Conservation (phyloP, 2,888 invertebrate genomes). For the Lamellibrachia satsuma region DNA sequence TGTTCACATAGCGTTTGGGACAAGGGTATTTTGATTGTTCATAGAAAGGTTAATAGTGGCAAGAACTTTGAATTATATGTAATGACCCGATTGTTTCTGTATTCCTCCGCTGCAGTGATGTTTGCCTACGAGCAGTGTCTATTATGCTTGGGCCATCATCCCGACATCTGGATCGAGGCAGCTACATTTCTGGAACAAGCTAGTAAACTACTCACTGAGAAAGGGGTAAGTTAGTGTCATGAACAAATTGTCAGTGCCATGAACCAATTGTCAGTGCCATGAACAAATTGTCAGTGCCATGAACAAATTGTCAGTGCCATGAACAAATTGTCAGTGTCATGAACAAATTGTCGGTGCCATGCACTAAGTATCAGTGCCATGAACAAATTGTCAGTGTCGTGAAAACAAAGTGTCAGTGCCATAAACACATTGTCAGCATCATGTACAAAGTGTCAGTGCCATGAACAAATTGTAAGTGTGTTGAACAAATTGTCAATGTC, state of each 20-base stretch:
- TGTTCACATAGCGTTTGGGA: too few species aligned
- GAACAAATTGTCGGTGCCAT: not conserved
- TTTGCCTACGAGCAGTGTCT: constrained; percentile 98
- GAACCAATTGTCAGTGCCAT: not conserved
- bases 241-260: not conserved
- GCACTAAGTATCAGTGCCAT: not conserved
- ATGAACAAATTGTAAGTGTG: not conserved
- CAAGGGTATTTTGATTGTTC: too few species aligned
- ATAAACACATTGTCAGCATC: too few species aligned
- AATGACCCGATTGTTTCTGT: not conserved
- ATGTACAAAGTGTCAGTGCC: constrained; percentile 6
- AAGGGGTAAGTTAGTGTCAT: constrained; percentile 72
- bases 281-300: not conserved
- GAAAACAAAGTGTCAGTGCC: too few species aligned
- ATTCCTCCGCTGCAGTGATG: constrained; percentile 76
- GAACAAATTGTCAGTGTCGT: not conserved
- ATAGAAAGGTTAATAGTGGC: too few species aligned
- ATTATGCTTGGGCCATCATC: constrained; percentile 94
- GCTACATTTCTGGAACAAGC: constrained; percentile 96
- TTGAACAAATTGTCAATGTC: not conserved
- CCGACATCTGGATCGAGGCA: constrained; percentile 96
- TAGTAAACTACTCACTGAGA: constrained; percentile 90
- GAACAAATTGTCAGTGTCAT: not conserved
- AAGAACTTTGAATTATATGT: too few species aligned
- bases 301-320: not conserved